phyloP scores from a whole-genome alignment of 2,797 vertebrate genomes.

The Siniperca scherzeri region DNA sequence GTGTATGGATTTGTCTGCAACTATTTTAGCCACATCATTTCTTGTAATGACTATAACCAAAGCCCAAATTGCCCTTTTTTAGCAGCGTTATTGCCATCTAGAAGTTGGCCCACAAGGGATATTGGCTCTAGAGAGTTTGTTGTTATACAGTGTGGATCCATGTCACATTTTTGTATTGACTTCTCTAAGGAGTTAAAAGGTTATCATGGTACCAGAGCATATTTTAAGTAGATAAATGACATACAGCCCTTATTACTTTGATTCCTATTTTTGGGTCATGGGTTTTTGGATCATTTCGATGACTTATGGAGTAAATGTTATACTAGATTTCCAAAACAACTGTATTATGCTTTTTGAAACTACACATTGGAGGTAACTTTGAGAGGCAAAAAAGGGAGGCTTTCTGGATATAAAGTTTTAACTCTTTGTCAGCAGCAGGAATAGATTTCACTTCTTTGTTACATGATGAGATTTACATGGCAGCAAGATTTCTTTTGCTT shows the following conservation, averaged over 20 bases:
- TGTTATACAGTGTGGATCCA: background rate
- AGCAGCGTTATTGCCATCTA: constrained; percentile 5
- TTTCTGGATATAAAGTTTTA: background rate
- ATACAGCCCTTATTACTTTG: background rate
- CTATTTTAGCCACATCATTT: constrained; percentile 31
- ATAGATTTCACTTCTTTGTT: background rate
- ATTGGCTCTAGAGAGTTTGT: constrained; percentile 2
- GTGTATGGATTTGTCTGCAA: constrained; percentile 20
- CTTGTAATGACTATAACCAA: background rate
- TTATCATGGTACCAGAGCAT: background rate
- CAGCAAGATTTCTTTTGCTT: too few species aligned
- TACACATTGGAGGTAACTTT: background rate
- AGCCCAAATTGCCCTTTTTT: constrained; percentile 27
- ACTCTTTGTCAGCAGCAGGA: background rate
- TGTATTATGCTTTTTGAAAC: constrained; percentile 3
- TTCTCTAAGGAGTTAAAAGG: constrained; percentile 2
- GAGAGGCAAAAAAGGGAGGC: background rate
- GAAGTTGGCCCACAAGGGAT: background rate
- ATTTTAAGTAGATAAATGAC: constrained; percentile 3
- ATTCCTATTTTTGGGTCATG: background rate
- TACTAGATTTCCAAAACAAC: constrained; percentile 8
- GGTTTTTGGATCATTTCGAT: background rate
- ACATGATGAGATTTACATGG: too few species aligned
- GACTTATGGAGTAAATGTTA: constrained; percentile 4
- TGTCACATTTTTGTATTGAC: background rate